phyloP scores from a whole-genome alignment of 1,140 invertebrate species.

The Lineus longissimus region DNA sequence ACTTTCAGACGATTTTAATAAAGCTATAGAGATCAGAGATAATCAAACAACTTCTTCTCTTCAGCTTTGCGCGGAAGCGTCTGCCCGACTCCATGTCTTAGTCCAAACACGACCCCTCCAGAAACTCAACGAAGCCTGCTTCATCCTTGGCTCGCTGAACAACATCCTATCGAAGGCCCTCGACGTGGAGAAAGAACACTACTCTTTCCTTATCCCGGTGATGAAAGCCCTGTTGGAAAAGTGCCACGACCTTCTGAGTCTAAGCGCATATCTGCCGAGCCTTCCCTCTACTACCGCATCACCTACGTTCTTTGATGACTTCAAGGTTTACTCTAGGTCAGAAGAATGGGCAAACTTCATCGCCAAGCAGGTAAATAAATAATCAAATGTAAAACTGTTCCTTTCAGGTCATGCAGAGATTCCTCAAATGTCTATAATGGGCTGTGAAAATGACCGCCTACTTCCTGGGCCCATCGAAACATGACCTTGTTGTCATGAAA shows the following conservation, averaged over 20 bases:
- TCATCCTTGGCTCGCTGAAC: slow-evolving; percentile 53
- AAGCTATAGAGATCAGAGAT: too few relatives aligned
- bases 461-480: too few relatives aligned
- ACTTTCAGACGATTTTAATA: too few relatives aligned
- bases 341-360: slow-evolving; percentile 63
- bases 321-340: slow-evolving; percentile 59
- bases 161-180: slow-evolving; percentile 37
- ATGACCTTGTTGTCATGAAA: too few relatives aligned
- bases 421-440: too few relatives aligned
- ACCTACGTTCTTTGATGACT: slow-evolving; percentile 63
- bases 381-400: too few relatives aligned
- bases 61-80: slow-evolving; percentile 60
- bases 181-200: slow-evolving; percentile 51
- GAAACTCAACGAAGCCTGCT: slow-evolving; percentile 59
- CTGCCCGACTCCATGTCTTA: slow-evolving; percentile 61
- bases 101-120: slow-evolving; percentile 59
- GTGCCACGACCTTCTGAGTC: slow-evolving; percentile 55
- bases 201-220: slow-evolving; percentile 64
- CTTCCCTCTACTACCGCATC: slow-evolving; percentile 58
- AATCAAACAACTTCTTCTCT: slow-evolving; percentile 14
- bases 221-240: slow-evolving; percentile 65
- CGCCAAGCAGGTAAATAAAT: slow-evolving; percentile 59
- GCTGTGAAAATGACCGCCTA: too few relatives aligned
- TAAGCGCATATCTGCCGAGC: slow-evolving; percentile 58
- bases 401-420: too few relatives aligned